Base-by-base conservation (phyloP, 2,797 vertebrate genomes). In the Podarcis siculus region DNA sequence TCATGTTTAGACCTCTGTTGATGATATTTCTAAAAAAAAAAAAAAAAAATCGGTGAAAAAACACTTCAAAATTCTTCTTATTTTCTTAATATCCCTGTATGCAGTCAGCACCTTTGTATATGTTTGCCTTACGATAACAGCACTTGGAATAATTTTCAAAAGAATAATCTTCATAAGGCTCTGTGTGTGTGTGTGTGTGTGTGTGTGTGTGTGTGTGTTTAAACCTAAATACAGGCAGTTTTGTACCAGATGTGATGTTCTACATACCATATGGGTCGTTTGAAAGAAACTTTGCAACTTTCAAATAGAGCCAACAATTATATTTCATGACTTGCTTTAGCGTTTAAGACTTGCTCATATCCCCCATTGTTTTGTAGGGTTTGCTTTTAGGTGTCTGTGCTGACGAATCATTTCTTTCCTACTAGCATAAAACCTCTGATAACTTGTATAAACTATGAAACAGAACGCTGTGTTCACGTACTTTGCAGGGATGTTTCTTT, bases 191-290 rank as follows among this genome's bases (percentile, higher is more conserved):
- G 25, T 69, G 37, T 82, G 35, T 69, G 79, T 64, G 79, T 23
- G 75, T 9, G 42, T 19, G 45, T 39, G 35, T 39, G 13, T 92
- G 96, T 95, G 95, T 94, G 86, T 96, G 94, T 97, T 96, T 95
- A 90, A 92, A 93, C 89, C 93, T 94, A 95, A 97, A 96, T 93
- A 92, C 93, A 95, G 91, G 94, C 96, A 95, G 95, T 97, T 97
- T 94, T 86, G 91, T 97, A 93, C 95, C 96, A 97, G 96, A 95
- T 96, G 96, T 96, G 95, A 95, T 95, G 92, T 94, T 96, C 91
- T 93, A 84, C 86, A 58, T 95, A 95, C 95, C 95, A 96, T 96
- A 96, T 96, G 96, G 96, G 90, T 94, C 91, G 86, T 96, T 96
- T 95, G 95, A 96, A 96, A 94, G 93, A 93, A 95, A 96, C 94